phyloP scores from a whole-genome alignment of 2,888 invertebrate genomes.

The Harmothoe impar region DNA sequence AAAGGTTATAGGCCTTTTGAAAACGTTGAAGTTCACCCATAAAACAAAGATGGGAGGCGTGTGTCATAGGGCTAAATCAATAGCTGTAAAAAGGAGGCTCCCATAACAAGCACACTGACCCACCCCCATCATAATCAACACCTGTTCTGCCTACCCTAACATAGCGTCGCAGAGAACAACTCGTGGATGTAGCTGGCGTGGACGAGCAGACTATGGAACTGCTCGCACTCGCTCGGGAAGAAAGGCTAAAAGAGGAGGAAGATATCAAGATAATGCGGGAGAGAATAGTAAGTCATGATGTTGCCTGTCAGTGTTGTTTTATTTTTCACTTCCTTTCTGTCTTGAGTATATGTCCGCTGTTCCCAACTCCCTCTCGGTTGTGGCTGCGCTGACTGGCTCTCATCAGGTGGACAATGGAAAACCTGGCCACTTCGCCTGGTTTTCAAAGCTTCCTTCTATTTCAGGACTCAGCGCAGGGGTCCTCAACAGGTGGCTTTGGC shows the following conservation, averaged over 20 bases:
- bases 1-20: no score
- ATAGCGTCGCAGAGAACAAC: constrained; percentile 68
- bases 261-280: constrained; percentile 75
- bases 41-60: no score
- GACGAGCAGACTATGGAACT: constrained; percentile 64
- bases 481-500: background rate
- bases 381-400: constrained; percentile 16
- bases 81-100: background rate
- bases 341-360: background rate
- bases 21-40: no score
- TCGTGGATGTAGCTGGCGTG: constrained; percentile 58
- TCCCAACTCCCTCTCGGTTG: constrained; percentile 13
- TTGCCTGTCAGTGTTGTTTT: constrained; percentile 20
- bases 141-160: constrained; percentile 58
- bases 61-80: no score
- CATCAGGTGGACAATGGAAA: constrained; percentile 25
- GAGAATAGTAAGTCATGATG: constrained; percentile 85
- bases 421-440: background rate
- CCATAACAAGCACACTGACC: background rate
- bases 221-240: constrained; percentile 66
- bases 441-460: constrained; percentile 40
- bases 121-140: constrained; percentile 47
- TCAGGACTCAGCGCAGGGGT: constrained; percentile 23
- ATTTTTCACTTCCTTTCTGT: background rate
- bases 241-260: constrained; percentile 74